Base-by-base conservation (phyloP, 2,797 vertebrate species). In the Fundulus diaphanus region DNA sequence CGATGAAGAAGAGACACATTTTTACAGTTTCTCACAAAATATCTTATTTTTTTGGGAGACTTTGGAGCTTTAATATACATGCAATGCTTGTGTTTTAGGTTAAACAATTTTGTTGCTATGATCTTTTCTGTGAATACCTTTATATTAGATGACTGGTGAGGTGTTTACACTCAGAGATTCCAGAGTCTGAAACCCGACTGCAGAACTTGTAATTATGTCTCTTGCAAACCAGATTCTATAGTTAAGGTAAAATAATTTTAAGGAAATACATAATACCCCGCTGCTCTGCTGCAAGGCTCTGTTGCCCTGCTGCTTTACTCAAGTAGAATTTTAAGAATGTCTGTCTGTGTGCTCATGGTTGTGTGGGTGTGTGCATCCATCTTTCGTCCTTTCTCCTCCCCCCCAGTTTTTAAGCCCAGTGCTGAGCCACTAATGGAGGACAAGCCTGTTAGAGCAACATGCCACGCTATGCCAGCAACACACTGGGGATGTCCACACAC, bases 401-500 rank as follows among this genome's bases (percentile, higher is more conserved):
- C 85, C 82, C 79, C 65, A 76, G 77, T 86, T 86, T 37, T 81
- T 90, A 92, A 91, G 80, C 82, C 80, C 85, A 82, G 78, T 3
- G 81, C 85, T 88, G 85, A 89, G 87, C 84, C 88, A 82, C 90
- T 93, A 92, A 94, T 93, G 90, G 92, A 90, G 86, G 87, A 93
- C 84, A 92, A 93, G 90, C 84, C 87, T 93, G 90, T 91, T 92
- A 92, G 82, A 90, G 90, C 80, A 88, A 91, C 91, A 92, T 70
- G 76, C 88, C 87, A 91, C 54, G 74, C 87, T 90, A 87, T 90
- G 84, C 80, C 67, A 85, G 80, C 78, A 85, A 82, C 83, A 87
- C 87, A 81, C 86, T 71, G 83, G 85, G 88, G 86, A 92, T 78
- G 79, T 79, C 72, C 76, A 74, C 80, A 51, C 76, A 73, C 79